A percentile compares a stretch with the other conserved stretches of the same genome.
Evolutionary conservation across 2,797 vertebrate species (phyloP).

Genomic region (Trachops cirrhosus): DNA sequence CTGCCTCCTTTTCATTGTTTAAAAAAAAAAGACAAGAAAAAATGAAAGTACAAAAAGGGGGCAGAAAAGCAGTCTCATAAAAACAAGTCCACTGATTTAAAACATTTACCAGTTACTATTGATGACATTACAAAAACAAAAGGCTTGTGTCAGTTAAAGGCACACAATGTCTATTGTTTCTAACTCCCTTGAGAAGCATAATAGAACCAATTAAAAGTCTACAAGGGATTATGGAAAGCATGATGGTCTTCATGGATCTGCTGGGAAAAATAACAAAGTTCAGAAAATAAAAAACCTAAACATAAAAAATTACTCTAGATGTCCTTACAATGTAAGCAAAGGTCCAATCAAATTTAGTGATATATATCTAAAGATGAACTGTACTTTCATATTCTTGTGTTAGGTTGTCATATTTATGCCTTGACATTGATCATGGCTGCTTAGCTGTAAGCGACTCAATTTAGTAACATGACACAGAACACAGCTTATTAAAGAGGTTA

Average conservation of each 20-base stretch:
- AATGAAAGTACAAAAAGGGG: background rate
- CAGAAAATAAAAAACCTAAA: slow-evolving; percentile 11
- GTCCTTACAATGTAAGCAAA: background rate
- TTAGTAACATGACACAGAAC: background rate
- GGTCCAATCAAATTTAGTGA: background rate
- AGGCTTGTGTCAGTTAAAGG: background rate
- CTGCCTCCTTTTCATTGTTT: slow-evolving; percentile 34
- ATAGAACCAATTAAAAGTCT: background rate
- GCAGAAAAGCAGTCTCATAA: background rate
- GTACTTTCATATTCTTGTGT: background rate
- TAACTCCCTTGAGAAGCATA: background rate
- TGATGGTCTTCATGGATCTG: background rate
- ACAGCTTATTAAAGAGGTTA: background rate
- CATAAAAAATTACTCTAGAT: background rate
- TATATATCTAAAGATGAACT: background rate
- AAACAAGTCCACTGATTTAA: background rate
- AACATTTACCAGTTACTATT: background rate
- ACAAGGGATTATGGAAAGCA: background rate
- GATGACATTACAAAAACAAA: background rate
- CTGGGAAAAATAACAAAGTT: background rate
- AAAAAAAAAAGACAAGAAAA: background rate
- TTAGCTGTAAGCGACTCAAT: background rate
- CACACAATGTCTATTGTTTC: background rate
- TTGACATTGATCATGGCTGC: background rate
- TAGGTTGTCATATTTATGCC: background rate